phyloP scores from a whole-genome alignment of 2,888 invertebrate genomes.

The Uloborus plumipes region DNA sequence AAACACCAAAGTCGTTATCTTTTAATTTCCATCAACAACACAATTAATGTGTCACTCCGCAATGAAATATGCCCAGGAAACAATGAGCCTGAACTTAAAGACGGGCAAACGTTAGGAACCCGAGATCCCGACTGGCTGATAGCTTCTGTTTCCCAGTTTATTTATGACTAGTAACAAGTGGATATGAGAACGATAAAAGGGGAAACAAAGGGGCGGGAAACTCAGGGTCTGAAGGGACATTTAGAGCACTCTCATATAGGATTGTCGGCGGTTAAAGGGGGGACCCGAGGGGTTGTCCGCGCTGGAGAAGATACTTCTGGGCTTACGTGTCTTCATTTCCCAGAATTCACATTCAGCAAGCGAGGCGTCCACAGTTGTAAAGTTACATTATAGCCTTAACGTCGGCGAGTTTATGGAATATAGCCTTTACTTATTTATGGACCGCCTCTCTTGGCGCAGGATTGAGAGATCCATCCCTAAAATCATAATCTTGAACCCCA shows the following conservation, averaged over 20 bases:
- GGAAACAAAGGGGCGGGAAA: slow-evolving; percentile 36
- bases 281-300: slow-evolving; percentile 8
- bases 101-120: too few species aligned
- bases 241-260: slow-evolving; percentile 27
- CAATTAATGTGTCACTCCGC: too few species aligned
- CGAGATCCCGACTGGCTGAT: slow-evolving; percentile 3
- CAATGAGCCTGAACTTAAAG: too few species aligned
- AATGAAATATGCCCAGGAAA: too few species aligned
- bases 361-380: slow-evolving; percentile 45
- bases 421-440: slow-evolving; percentile 57
- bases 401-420: slow-evolving; percentile 57
- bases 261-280: slow-evolving; percentile 36
- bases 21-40: too few species aligned
- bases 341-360: slow-evolving; percentile 45
- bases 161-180: slow-evolving; percentile 62
- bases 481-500: slow-evolving; percentile 47
- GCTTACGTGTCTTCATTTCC: slow-evolving; percentile 57
- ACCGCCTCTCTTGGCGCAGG: not conserved
- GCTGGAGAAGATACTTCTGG: slow-evolving; percentile 34
- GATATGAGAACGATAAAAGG: slow-evolving; percentile 57
- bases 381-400: slow-evolving; percentile 47
- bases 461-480: slow-evolving; percentile 29
- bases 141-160: slow-evolving; percentile 31
- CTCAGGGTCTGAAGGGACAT: slow-evolving; percentile 27
- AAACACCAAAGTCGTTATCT: too few species aligned